Evolutionary conservation across 2,888 invertebrate genomes (phyloP).

Genomic region (Syrista parreyssii): DNA sequence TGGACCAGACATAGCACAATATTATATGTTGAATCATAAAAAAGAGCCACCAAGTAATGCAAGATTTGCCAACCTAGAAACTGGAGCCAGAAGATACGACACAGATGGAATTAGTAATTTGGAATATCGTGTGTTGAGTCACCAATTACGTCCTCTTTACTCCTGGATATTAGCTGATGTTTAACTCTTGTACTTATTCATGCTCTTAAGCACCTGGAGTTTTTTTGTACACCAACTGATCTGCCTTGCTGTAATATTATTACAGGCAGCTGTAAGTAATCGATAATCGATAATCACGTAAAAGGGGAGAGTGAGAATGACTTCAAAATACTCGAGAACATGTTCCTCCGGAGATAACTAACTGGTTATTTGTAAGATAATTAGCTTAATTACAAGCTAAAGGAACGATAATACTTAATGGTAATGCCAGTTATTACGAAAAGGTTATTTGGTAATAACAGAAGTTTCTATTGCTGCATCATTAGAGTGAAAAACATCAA

Average conservation of each 20-base stretch:
- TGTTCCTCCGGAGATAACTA: background rate
- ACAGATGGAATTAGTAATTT: slow-evolving; percentile 61
- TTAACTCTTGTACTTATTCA: slow-evolving; percentile 23
- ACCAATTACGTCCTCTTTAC: slow-evolving; percentile 57
- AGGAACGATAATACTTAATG: background rate
- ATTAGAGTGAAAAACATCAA: background rate
- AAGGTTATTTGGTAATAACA: background rate
- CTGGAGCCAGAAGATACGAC: slow-evolving; percentile 55
- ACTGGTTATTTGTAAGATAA: background rate
- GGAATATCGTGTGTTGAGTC: slow-evolving; percentile 59
- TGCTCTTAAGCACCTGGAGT: background rate
- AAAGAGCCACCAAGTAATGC: slow-evolving; percentile 70
- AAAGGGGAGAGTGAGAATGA: background rate
- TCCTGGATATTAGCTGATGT: slow-evolving; percentile 62
- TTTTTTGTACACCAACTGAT: background rate
- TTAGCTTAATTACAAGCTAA: background rate
- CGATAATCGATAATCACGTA: background rate
- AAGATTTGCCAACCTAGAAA: slow-evolving; percentile 57
- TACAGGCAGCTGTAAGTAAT: background rate
- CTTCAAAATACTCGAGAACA: background rate
- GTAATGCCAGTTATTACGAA: background rate
- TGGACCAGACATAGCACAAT: slow-evolving; percentile 75
- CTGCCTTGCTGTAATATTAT: background rate
- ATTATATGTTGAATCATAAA: slow-evolving; percentile 75
- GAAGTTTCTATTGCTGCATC: background rate